Conservation (phyloP, 2,797 vertebrate genomes). For the Periophthalmus magnuspinnatus region DNA sequence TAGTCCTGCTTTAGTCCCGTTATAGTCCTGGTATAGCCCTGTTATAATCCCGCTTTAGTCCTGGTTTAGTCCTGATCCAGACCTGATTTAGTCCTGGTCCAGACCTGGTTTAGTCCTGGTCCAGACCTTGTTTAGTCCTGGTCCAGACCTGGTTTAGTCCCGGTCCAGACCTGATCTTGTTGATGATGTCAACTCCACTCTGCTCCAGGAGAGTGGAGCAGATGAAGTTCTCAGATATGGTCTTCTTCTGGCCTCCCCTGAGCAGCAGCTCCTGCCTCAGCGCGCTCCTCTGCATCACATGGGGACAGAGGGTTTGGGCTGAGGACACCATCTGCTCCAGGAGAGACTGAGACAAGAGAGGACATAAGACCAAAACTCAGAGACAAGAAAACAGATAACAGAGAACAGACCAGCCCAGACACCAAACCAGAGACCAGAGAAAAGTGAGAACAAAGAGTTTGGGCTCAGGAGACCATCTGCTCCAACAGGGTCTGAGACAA, state of each 20-base stretch:
- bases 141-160: not conserved
- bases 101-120: not conserved
- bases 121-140: not conserved
- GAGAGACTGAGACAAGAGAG: constrained; percentile 70
- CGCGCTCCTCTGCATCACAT: constrained; percentile 85
- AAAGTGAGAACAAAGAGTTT: constrained; percentile 88
- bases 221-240: constrained; percentile 85
- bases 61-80: not conserved
- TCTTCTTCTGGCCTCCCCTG: constrained; percentile 83
- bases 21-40: not conserved
- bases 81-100: not conserved
- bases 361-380: not conserved
- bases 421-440: too few species aligned
- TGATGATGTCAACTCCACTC: constrained; percentile 92
- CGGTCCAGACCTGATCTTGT: constrained; percentile 88
- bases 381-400: too few species aligned
- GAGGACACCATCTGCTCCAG: constrained; percentile 91
- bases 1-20: not conserved
- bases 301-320: constrained; percentile 89
- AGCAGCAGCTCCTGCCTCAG: constrained; percentile 86
- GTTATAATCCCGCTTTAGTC: not conserved
- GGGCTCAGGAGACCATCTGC: constrained; percentile 91
- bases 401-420: not conserved
- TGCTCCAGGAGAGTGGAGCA: constrained; percentile 91
- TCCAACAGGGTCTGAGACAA: constrained; percentile 84